Base-by-base conservation (phyloP, 1,140 invertebrate species). In the Drosophila albomicans region DNA sequence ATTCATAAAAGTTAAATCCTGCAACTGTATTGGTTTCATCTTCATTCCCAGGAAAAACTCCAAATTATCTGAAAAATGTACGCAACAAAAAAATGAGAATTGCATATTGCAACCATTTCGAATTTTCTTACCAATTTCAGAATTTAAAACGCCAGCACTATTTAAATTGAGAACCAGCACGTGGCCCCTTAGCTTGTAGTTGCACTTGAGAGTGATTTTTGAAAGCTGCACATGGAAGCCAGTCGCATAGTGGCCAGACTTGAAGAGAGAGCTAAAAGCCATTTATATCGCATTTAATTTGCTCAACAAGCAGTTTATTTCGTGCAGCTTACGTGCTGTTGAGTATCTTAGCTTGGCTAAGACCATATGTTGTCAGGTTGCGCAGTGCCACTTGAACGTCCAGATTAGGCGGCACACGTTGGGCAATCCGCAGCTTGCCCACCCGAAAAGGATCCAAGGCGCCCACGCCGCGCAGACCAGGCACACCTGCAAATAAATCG, bases 371-470 rank as follows among this genome's bases (percentile, higher is more conserved):
- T 41, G 43, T 58, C 66, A 85, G 43, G 30, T 85, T 77, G 7
- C 61, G 56, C 16, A 85, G 25, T 28, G 58, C 63, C 16, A 72
- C 72, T 35, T 74, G 61, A n/a, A 82, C 65, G 41, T 77, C 64
- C 35, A 73, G 38, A 61, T 70, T 70, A 43, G 65, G 67, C 11
- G 66, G 52, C 28, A 66, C 69, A 7, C 63, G 67, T 62, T 81
- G 79, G 1, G 78, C 70, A 16, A 82, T 73, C 3, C 70, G 69
- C 7, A 75, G 48, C 25, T 54, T 59, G 7, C 66, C 51, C 38
- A 80, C 54, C 15, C 64, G 56, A 57, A 82, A 75, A n/a, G 78
- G 78, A 54, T 82, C 80, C 30, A 82, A 6, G 5, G 78, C 5
- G 15, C 80, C 78, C 11, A 80, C 43, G 13, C 48, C 15, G 11